These are phyloP conservation scores for Mimas tiliae DNA, from an alignment of 2,888 invertebrate genomes.

Conservation along the genomic window DNA sequence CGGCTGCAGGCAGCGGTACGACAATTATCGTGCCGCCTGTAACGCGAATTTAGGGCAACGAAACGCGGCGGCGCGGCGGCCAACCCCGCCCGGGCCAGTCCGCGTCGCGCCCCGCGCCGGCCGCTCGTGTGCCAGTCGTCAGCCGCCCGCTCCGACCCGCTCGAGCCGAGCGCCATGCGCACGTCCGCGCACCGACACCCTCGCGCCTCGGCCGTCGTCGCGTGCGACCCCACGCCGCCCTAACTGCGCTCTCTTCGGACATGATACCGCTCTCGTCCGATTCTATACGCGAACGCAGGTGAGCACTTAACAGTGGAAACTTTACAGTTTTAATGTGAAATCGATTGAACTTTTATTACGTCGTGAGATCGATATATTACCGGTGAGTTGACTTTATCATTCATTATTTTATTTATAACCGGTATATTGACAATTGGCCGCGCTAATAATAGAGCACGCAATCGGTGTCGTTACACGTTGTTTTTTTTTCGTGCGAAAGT, in stretches of 20 bases:
- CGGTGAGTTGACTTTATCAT: slow-evolving; percentile 60
- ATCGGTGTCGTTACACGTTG: background rate
- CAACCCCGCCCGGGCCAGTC: slow-evolving; percentile 58
- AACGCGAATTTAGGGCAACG: slow-evolving; percentile 80
- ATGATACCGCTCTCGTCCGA: slow-evolving; percentile 56
- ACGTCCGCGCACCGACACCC: slow-evolving; percentile 41
- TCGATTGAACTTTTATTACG: slow-evolving; percentile 61
- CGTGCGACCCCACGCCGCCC: slow-evolving; percentile 42
- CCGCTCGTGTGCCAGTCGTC: slow-evolving; percentile 56
- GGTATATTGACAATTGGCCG: slow-evolving; percentile 3
- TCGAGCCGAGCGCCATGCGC: slow-evolving; percentile 45
- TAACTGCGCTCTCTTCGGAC: slow-evolving; percentile 48
- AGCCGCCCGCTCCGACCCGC: slow-evolving; percentile 41
- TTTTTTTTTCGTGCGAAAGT: slow-evolving; percentile 9
- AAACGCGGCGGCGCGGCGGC: slow-evolving; percentile 56
- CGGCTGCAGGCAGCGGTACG: slow-evolving; percentile 76
- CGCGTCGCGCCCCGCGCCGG: slow-evolving; percentile 67
- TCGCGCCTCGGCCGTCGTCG: slow-evolving; percentile 28
- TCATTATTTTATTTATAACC: slow-evolving; percentile 64
- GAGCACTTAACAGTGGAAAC: slow-evolving; percentile 60
- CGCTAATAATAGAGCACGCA: slow-evolving; percentile 1
- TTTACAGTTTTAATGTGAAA: slow-evolving; percentile 64
- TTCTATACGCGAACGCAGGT: slow-evolving; percentile 63
- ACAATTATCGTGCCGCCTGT: slow-evolving; percentile 75
- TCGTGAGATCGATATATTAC: slow-evolving; percentile 64